Evolutionary conservation across 2,113 vertebrate genomes (phyloP).

Genomic region (Coracopsis vasa): DNA sequence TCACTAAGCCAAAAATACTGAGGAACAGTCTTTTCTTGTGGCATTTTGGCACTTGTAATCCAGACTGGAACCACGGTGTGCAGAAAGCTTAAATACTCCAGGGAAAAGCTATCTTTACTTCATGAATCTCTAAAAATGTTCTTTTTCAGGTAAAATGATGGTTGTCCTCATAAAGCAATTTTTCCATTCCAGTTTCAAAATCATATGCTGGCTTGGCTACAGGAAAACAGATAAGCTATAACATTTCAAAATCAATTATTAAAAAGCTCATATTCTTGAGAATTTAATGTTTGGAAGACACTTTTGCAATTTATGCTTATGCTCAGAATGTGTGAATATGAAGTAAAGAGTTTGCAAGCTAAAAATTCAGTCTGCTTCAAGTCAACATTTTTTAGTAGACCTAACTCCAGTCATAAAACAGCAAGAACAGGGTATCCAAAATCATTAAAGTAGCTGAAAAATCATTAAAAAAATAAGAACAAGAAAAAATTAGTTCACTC

Average conservation of each 20-base stretch:
- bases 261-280: not conserved
- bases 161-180: not conserved
- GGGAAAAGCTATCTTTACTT: not conserved
- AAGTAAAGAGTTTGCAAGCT: not conserved
- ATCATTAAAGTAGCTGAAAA: not conserved
- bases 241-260: not conserved
- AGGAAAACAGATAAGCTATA: not conserved
- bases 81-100: not conserved
- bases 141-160: not conserved
- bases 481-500: not conserved
- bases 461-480: not conserved
- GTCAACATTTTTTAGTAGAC: not conserved
- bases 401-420: not conserved
- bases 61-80: not conserved
- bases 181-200: not conserved
- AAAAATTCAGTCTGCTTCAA: not conserved
- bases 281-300: not conserved
- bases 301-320: not conserved
- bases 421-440: not conserved
- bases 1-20: not conserved
- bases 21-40: not conserved
- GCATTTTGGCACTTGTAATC: not conserved
- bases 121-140: not conserved
- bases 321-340: not conserved
- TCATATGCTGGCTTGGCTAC: not conserved